These are phyloP conservation scores for Cynocephalus volans DNA, from an alignment of 2,113 vertebrate species.

Conservation along the genomic window DNA sequence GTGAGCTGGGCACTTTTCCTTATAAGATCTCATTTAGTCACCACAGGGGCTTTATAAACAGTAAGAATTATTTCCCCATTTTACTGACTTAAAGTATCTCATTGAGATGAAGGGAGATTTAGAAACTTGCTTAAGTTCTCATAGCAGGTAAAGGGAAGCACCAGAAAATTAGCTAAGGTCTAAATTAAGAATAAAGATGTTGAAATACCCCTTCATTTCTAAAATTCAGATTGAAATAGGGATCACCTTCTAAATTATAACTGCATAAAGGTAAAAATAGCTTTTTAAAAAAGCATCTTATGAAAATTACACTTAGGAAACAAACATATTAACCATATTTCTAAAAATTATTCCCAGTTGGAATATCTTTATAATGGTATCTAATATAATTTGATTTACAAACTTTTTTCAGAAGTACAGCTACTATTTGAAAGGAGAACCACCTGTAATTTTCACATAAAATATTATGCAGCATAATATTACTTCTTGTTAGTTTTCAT, in stretches of 20 bases:
- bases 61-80: not conserved
- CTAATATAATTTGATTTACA: not conserved
- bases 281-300: not conserved
- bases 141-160: not conserved
- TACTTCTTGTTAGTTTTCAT: slow-evolving; percentile 30
- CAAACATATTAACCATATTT: not conserved
- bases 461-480: not conserved
- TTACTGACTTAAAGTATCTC: not conserved
- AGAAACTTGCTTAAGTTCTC: not conserved
- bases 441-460: slow-evolving; percentile 26
- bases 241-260: slow-evolving; percentile 7
- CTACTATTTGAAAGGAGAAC: not conserved
- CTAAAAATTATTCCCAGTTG: not conserved
- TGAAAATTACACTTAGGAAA: not conserved
- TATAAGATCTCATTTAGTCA: not conserved
- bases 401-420: not conserved
- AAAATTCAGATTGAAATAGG: slow-evolving; percentile 30
- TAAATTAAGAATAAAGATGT: slow-evolving; percentile 6
- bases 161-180: not conserved
- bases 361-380: not conserved
- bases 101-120: not conserved
- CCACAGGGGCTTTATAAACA: not conserved
- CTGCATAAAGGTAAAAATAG: not conserved
- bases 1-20: not conserved
- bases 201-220: not conserved